Percentiles rank a stretch among this genome's conserved stretches.
These are phyloP conservation scores for Pterocles orientalis DNA, from an alignment of 2,113 vertebrate species.

Conservation along the genomic window DNA sequence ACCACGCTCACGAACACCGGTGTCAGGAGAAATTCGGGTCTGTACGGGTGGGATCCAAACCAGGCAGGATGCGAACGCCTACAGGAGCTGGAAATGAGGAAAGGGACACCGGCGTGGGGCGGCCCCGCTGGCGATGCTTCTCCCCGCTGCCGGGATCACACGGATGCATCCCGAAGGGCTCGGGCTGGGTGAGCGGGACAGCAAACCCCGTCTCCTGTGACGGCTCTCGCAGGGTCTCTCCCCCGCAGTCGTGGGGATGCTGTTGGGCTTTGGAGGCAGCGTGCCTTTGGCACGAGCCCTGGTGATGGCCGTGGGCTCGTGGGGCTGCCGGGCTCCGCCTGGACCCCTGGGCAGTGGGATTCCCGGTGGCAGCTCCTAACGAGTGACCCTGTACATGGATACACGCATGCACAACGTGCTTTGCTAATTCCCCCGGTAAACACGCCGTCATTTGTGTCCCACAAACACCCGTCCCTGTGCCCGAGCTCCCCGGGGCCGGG, in stretches of 20 bases:
- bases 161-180: too few species aligned
- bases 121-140: background rate
- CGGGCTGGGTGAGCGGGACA: too few species aligned
- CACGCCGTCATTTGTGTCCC: accelerated
- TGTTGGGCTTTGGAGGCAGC: too few species aligned
- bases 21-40: accelerated
- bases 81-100: background rate
- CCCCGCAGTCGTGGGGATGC: background rate
- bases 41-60: background rate
- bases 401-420: accelerated
- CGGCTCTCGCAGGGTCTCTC: background rate
- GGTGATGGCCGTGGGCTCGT: accelerated
- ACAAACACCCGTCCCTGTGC: too few species aligned
- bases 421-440: background rate
- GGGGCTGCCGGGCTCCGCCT: background rate
- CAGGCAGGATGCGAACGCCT: background rate
- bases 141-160: background rate
- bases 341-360: accelerated
- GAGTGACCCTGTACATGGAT: accelerated
- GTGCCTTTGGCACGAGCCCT: background rate
- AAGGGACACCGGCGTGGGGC: background rate
- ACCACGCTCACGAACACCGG: background rate
- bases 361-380: accelerated
- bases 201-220: background rate
- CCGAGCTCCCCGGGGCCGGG: too few species aligned